Base-by-base conservation (phyloP, 2,888 invertebrate species). In the Thereva unica region DNA sequence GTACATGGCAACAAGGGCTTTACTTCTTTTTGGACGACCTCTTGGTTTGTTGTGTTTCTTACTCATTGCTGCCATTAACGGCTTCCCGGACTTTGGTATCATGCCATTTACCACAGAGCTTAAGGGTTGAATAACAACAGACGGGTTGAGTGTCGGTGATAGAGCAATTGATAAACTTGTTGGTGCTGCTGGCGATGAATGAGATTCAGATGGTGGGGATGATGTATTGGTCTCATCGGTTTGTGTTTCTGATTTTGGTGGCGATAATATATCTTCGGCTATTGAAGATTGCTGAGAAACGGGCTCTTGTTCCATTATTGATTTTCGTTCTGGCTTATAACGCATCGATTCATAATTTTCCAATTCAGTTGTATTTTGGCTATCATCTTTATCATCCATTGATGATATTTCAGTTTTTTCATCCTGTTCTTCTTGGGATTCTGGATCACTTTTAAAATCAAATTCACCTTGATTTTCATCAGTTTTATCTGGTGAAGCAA, bases 1-100 rank as follows among this genome's bases (percentile, higher is more conserved):
- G 71, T 85, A 85, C 81, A 85, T 84, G 45, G 84, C 81, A 49
- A 82, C 81, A 50, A 83, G 74, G 7, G 82, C 79, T 70, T 79
- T 72, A 68, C 67, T 80, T 9, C 84, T 83, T 59, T 83, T 75
- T n/a, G 82, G 81, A 66, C 82, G 72, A 42, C 82, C 82, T 68
- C 82, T 73, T 64, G 74, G 73, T 69, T 79, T 79, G 53, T 77
- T 79, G 34, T 76, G 57, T 72, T 79, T 81, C 67, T 78, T 79
- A 65, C 75, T 79, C 67, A 78, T 75, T 10, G 78, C 75, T 53
- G 78, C 72, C 69, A 78, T 75, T 7, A 77, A 71, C 3, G 80
- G 80, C 66, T 81, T 81, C 23, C 80, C 80, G 44, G 80, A 76
- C 72, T 79, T 80, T 68, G 80, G 79, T 74, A 79, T 75, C 37